Base-by-base conservation (phyloP, 2,797 vertebrate genomes). In the Sus cebifrons region DNA sequence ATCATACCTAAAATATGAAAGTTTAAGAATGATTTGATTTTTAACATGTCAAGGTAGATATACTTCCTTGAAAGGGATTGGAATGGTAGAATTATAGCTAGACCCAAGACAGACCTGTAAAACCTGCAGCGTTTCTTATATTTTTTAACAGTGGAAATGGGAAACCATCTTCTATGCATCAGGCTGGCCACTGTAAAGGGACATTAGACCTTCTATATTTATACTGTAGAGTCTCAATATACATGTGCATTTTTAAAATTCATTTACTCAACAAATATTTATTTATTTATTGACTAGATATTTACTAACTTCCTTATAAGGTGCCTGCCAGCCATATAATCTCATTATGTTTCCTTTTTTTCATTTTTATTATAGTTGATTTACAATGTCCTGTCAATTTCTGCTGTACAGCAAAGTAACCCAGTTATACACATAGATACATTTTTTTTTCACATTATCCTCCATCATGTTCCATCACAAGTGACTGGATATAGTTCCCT, bases 11-110 rank as follows among this genome's bases (percentile, higher is more conserved):
- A 89, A 71, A 36, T 73, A 74, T 58, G 29, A 54, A 73, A 65
- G 40, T 52, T 89, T 70, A 78, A 89, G 44, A 91, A 67, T 17
- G 12, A 49, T 65, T 92, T 95, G 44, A 16, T 92, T 95, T 92
- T 78, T 32, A 87, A 74, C 58, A 73, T 91, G 36, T 58, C 13
- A 64, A 89, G 58, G 65, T 77, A 78, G 54, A 75, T 81, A 67
- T 5, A 29, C 49, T 44, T 70, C n/a, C 32, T 87, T 84, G 13
- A 86, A 86, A 91, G 36, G 29, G 52, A 94, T 8, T 15, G 0
- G 6, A 56, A 94, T 36, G 5, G 32, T 56, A 64, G 25, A 81
- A 91, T 83, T 49, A 68, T 15, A 86, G n/a, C 29, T 49, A 83
- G 58, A 86, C 56, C 10, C 10, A 60, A 89, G 18, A 64, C 4